Evolutionary conservation across 2,888 invertebrate genomes (phyloP), one percentile per base, ranked within the genome.

Genomic region (Chalcis sispes): DNA sequence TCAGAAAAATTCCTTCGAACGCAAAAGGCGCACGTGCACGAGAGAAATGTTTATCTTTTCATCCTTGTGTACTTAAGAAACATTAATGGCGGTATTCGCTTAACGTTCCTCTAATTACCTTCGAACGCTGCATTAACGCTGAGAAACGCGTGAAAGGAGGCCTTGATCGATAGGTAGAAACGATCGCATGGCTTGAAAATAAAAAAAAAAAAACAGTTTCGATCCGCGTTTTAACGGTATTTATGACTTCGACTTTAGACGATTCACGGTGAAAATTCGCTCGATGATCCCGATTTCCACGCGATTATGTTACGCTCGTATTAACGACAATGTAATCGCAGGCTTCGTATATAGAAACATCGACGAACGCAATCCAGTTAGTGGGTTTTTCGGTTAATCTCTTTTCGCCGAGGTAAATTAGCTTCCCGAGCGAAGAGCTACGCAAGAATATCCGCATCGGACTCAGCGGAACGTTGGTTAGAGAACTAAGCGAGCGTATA

Each of bases 21-120:
- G 13, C 42, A 2, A 42, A 13, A 13, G 15, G 42, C 7, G 42
- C 15, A 29, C 5, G 13, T 36, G 27, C 46, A 42, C 36, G 36
- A 7, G 23, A 27, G 36, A 7, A 15, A 27, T 29, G 10, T 15
- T 18, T 5, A 1, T 27, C 8, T 29, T 36, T 3, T 56, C 52
- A 3, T 56, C 52, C 7, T 1, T 23, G 42, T 46, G 29, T 42
- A 42, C 8, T 5, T 42, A 42, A 42, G 15, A 42, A 15, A 8
- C 7, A 42, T 58, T 23, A 27, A 7, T 52, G 27, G 50, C 52
- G 20, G 15, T 20, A 25, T 40, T 36, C 65, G n/a, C 36, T 42
- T 54, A 36, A 52, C 71, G 40, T 64, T 56, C 56, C 72, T 72
- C 42, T 56, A 64, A 72, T 64, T 72, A 40, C 64, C 58, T 18